Conservation (phyloP, 2,113 vertebrate species). For the Bos indicus region DNA sequence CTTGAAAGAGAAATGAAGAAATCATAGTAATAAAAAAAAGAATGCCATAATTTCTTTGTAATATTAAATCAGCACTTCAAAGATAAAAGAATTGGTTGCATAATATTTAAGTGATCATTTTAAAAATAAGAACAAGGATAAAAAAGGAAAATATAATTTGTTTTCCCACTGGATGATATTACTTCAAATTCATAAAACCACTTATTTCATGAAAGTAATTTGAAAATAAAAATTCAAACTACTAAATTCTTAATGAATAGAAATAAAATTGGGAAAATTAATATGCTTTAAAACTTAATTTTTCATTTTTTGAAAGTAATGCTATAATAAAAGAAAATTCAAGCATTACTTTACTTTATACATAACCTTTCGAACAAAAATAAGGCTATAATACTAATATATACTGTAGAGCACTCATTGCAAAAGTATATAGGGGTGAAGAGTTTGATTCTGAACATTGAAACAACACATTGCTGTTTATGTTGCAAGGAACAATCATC, state of each 20-base stretch:
- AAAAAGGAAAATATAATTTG: not conserved
- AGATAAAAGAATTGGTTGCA: not conserved
- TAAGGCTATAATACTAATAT: not conserved
- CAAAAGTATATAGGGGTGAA: not conserved
- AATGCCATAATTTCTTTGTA: not conserved
- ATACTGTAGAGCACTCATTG: not conserved
- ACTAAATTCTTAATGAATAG: not conserved
- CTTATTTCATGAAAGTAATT: not conserved
- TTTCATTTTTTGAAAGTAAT: not conserved
- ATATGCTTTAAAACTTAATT: not conserved
- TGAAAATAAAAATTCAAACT: conserved; percentile 2
- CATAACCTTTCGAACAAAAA: not conserved
- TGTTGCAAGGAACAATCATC: not conserved
- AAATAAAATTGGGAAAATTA: not conserved
- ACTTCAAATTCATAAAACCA: conserved; percentile 7
- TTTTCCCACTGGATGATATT: not conserved
- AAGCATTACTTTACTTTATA: not conserved
- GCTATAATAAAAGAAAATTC: not conserved
- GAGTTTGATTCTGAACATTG: not conserved
- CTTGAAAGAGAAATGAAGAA: not conserved
- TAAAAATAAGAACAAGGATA: not conserved
- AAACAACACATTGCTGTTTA: not conserved
- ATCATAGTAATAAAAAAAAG: not conserved
- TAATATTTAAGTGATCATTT: not conserved
- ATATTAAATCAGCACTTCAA: not conserved